Base-by-base conservation (phyloP, 37 sponge, comb jelly and placozoan species). In the Axinella damicornis region DNA sequence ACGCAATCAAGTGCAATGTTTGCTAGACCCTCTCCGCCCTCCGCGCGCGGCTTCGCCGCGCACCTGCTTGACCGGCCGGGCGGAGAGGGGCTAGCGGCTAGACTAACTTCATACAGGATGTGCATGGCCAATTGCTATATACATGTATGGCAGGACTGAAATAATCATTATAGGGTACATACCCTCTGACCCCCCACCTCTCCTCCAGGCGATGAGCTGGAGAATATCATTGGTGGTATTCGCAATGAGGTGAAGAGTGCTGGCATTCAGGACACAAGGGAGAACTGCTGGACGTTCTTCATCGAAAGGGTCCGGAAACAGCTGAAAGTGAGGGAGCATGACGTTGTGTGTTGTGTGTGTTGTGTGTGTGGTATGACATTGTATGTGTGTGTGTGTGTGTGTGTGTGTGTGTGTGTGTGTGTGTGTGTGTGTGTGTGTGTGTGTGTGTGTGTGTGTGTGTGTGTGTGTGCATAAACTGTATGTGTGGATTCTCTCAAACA, bases 231-330 rank as follows among this genome's bases (percentile, higher is more conserved):
- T 12, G 71, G 33, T 37, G 94, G 93, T 18, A 74, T 98, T 65
- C 74, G 97, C 35, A 95, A 94, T 79, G 97, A 98, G 55, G 97
- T 98, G 64, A 96, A 85, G 77, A 90, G 91, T 57, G 79, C 92
- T 18, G 99, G 99, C 13, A 74, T 95, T 9, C 88, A 94, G 61
- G 99, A 98, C 83, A 94, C 95, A 1, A 84, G 83, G 17, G 99
- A 98, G 60, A 98, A 98, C 75, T 96, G 97, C 74, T 98, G 99
- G 99, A 86, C 79, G 2, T 98, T 94, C 88, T 96, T 98, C 67
- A 94, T 98, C 39, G 97, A 98, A 19, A 76, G 95, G 76, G 97
- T 98, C 30, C 62, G 97, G 58, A 87, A 79, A 31, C 94, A 96
- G 74, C 92, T 98, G 31, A 98, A 98, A 88, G 94, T 96, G 53